Percentiles rank a stretch among this genome's conserved stretches.
Conservation (phyloP, 1,140 invertebrate genomes). For the Saccostrea glomerata region DNA sequence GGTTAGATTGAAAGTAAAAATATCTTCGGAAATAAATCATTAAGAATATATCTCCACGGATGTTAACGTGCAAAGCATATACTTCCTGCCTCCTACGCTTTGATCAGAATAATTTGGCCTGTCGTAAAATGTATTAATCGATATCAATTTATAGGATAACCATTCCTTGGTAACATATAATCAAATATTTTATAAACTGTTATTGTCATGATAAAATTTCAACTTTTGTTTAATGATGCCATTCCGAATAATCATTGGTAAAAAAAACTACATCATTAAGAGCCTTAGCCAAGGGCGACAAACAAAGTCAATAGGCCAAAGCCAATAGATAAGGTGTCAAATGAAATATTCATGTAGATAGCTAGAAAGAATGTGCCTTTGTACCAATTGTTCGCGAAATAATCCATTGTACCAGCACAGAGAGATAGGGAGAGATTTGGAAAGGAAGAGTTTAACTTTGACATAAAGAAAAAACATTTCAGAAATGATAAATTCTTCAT, state of each 20-base stretch:
- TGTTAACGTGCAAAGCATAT: background rate
- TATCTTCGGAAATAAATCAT: slow-evolving; percentile 28
- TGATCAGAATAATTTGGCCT: background rate
- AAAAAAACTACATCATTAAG: background rate
- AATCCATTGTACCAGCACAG: background rate
- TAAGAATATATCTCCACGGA: background rate
- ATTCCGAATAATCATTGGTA: background rate
- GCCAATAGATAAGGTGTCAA: slow-evolving; percentile 3
- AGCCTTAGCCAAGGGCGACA: background rate
- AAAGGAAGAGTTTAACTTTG: background rate
- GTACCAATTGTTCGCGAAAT: background rate
- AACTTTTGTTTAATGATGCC: background rate
- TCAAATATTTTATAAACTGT: background rate
- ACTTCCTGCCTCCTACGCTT: background rate
- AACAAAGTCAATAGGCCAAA: slow-evolving; percentile 30
- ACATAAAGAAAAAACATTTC: no score
- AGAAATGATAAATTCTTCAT: no score
- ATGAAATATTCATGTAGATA: slow-evolving; percentile 6
- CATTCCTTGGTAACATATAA: slow-evolving; percentile 18
- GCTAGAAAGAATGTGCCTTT: background rate
- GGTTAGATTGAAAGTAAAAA: slow-evolving; percentile 8
- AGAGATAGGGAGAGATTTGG: slow-evolving; percentile 8
- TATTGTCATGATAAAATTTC: slow-evolving; percentile 8
- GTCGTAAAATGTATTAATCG: background rate
- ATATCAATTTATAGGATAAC: slow-evolving; percentile 21